phyloP scores from a whole-genome alignment of 2,113 vertebrate species.

The Montifringilla adamsi region DNA sequence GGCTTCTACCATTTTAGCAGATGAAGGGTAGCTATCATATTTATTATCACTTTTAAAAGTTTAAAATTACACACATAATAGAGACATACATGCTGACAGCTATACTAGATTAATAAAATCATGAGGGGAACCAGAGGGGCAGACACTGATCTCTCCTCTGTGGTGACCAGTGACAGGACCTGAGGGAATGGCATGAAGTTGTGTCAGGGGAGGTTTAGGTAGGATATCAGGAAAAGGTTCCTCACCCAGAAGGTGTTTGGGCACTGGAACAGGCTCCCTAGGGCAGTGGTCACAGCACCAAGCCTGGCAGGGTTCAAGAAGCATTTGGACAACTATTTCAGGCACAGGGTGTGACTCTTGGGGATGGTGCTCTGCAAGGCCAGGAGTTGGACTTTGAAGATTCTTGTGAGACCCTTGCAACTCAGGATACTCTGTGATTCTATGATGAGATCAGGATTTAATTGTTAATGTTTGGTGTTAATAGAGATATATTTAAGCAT shows the following conservation, averaged over 20 bases:
- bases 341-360: neutral
- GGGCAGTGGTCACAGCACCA: neutral
- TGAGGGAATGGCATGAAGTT: neutral
- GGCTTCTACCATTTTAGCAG: neutral
- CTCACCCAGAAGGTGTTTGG: too few species aligned
- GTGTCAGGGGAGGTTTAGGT: neutral
- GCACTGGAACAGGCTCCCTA: neutral
- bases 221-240: neutral
- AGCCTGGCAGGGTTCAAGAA: neutral
- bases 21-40: neutral
- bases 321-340: rapidly evolving
- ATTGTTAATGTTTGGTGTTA: neutral
- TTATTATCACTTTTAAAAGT: neutral
- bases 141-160: neutral
- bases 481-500: neutral
- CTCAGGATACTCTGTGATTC: neutral
- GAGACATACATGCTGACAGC: neutral
- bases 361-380: neutral
- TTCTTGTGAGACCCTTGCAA: neutral
- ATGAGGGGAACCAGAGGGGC: neutral
- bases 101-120: neutral
- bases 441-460: neutral
- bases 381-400: neutral
- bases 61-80: neutral
- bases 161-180: neutral